Conservation (phyloP, 2,888 invertebrate species). For the Acleris emargana region DNA sequence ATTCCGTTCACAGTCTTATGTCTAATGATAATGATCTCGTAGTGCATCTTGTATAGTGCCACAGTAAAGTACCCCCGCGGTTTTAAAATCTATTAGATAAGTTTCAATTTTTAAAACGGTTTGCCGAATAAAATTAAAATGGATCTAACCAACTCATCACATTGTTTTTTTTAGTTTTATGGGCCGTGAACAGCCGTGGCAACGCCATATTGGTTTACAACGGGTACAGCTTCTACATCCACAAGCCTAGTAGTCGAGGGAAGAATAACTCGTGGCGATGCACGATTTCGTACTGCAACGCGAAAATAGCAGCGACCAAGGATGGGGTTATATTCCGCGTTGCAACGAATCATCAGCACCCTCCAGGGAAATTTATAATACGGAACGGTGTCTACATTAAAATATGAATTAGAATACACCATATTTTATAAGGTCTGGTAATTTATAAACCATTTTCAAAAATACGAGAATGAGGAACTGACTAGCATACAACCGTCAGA, state of each 20-base stretch:
- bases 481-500: too few species aligned
- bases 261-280: slow-evolving; percentile 24
- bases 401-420: background rate
- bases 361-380: slow-evolving; percentile 6
- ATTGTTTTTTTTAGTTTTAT: slow-evolving; percentile 37
- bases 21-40: too few species aligned
- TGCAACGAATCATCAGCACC: background rate
- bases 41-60: too few species aligned
- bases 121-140: too few species aligned
- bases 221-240: slow-evolving; percentile 24
- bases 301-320: slow-evolving; percentile 2
- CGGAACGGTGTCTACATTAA: slow-evolving; percentile 8
- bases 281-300: slow-evolving; percentile 3
- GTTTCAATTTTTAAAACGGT: too few species aligned
- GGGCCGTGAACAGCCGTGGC: slow-evolving; percentile 36
- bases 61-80: too few species aligned
- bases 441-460: too few species aligned
- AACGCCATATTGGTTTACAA: slow-evolving; percentile 11
- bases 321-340: background rate
- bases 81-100: too few species aligned
- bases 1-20: too few species aligned
- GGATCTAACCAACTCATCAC: too few species aligned
- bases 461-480: too few species aligned
- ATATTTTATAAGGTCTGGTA: too few species aligned
- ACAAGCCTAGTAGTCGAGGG: slow-evolving; percentile 24